A percentile compares a stretch with the other conserved stretches of the same genome.
Evolutionary conservation across 2,888 invertebrate species (phyloP).

Genomic region (Troides helena): DNA sequence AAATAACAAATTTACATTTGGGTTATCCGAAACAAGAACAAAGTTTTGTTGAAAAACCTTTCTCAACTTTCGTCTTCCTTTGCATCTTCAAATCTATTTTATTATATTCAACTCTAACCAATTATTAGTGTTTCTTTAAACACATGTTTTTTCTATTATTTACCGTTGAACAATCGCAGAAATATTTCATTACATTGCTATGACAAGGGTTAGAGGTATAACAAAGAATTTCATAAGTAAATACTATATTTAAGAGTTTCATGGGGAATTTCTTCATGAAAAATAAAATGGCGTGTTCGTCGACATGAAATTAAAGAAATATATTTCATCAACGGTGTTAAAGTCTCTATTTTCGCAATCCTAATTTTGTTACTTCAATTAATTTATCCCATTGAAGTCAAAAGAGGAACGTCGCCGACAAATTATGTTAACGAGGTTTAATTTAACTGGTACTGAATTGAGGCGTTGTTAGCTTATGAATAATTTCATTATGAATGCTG

Average conservation of each 20-base stretch:
- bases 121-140: too few relatives aligned
- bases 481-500: constrained; percentile 17
- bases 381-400: constrained; percentile 4
- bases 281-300: neutral
- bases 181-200: neutral
- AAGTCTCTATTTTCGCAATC: constrained; percentile 8
- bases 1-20: neutral
- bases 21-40: neutral
- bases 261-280: neutral
- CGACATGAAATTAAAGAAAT: neutral
- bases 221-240: neutral
- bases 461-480: constrained; percentile 20
- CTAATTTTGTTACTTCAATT: constrained; percentile 11
- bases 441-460: constrained; percentile 19
- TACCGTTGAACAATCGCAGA: neutral
- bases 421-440: constrained; percentile 22
- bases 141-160: too few relatives aligned
- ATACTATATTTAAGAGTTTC: neutral
- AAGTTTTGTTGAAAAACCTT: neutral
- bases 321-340: neutral
- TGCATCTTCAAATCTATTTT: neutral
- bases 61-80: neutral
- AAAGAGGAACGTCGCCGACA: constrained; percentile 16
- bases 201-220: too few relatives aligned
- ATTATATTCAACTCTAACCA: too few relatives aligned